A percentile compares a stretch with the other conserved stretches of the same genome.
Evolutionary conservation across 2,113 vertebrate species (phyloP).

Genomic region (Patagioenas fasciata): DNA sequence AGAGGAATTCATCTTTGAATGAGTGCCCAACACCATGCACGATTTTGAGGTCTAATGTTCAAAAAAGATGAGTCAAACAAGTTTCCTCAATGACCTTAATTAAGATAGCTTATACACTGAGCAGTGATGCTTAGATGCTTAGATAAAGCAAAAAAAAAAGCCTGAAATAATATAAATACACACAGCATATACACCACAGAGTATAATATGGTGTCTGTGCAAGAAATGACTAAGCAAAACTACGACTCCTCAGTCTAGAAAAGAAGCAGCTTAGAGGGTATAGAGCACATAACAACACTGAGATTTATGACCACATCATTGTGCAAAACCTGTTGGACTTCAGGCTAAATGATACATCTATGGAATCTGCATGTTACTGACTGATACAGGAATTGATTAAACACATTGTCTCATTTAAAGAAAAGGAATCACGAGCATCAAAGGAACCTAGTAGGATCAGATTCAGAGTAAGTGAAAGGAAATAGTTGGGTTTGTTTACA

Average conservation of each 20-base stretch:
- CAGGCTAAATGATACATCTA: not conserved
- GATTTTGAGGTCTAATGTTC: no score
- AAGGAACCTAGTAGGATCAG: not conserved
- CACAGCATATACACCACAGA: not conserved
- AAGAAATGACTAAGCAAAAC: not conserved
- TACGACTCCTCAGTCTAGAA: not conserved
- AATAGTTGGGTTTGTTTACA: not conserved
- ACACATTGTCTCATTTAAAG: not conserved
- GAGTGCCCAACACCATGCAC: no score
- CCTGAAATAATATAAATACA: not conserved
- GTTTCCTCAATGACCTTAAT: no score
- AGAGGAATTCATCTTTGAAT: no score
- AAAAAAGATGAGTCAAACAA: no score
- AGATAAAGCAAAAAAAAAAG: not conserved
- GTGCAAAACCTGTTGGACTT: not conserved
- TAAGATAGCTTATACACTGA: no score
- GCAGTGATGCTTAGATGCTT: no score
- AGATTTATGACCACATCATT: no score
- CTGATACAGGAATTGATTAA: not conserved
- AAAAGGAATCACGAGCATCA: not conserved
- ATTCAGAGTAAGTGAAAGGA: not conserved
- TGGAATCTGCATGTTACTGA: not conserved
- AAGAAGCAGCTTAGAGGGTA: not conserved
- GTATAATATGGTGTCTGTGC: not conserved
- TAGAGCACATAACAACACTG: not conserved